Evolutionary conservation across 2,113 vertebrate species (phyloP), one percentile per base, ranked within the genome.

Genomic region (Hystrix cristata): DNA sequence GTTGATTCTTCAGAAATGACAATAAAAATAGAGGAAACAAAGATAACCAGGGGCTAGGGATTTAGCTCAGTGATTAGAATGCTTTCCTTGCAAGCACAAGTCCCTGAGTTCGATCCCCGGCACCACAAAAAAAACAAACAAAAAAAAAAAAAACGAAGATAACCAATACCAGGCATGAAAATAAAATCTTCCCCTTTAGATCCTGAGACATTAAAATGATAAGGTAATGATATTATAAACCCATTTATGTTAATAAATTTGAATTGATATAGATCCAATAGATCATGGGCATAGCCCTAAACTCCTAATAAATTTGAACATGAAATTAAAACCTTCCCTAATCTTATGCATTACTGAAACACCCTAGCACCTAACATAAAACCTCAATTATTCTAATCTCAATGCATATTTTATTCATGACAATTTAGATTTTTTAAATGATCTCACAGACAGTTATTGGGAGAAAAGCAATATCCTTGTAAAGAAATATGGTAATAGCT

Each of bases 251-350:
- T 89, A 67, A 74, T 38, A 82, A 46, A 78, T 64, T 57, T 76
- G 29, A 95, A 93, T 8, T 93, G 59, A 93, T 59, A 76, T 57
- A 92, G 62, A 85, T 53, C 31, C 79, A 69, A n/a, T 64, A 80
- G 31, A 90, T 19, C 38, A 60, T 69, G 43, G 29, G 16, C 3
- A 76, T 14, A 87, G 53, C 62, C 94, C 38, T 92, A 53, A 23
- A 72, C 16, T 81, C 10, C 3, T 62, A 67, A 46, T 27, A 23
- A 71, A 91, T n/a, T 74, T 90, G 23, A 93, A 85, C 9, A 55
- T 59, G 18, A 64, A 90, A 51, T 34, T 31, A 27, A 90, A 92
- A 29, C 0, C 3, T 46, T 76, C 25, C 34, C 34, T 48, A 3
- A 53, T 60, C 34, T 67, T 90, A 27, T 18, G 1, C 12, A 69